Evolutionary conservation across 2,797 vertebrate species (phyloP).

Genomic region (Pachyuromys duprasi): DNA sequence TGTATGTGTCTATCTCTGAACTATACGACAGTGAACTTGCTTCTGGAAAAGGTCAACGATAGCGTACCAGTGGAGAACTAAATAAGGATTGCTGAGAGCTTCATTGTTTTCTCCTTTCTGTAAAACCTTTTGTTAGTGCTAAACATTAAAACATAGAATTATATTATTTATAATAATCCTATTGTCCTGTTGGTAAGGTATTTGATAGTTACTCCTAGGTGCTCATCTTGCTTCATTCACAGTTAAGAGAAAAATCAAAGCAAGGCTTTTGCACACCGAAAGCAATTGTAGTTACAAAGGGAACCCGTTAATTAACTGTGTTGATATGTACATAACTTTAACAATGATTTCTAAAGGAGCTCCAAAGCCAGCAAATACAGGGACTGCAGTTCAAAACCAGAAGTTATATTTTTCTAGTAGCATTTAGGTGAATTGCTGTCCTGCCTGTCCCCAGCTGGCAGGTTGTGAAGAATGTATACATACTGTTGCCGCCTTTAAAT

Average conservation of each 20-base stretch:
- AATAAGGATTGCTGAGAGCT: background rate
- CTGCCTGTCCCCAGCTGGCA: background rate
- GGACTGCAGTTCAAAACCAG: background rate
- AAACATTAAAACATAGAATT: background rate
- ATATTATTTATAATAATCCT: background rate
- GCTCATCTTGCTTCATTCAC: slow-evolving; percentile 19
- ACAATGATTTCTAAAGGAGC: slow-evolving; percentile 13
- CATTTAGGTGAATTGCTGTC: background rate
- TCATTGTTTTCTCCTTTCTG: background rate
- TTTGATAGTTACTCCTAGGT: slow-evolving; percentile 3
- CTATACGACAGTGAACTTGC: background rate
- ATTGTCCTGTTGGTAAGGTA: background rate
- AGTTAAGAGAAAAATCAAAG: slow-evolving; percentile 21
- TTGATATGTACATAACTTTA: background rate
- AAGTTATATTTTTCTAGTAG: slow-evolving; percentile 32
- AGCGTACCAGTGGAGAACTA: background rate
- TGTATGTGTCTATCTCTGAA: background rate
- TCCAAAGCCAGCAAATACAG: background rate
- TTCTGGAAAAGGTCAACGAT: background rate
- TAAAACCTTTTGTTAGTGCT: background rate
- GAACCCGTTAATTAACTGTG: background rate
- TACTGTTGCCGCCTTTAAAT: background rate
- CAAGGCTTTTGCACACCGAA: background rate
- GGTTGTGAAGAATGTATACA: background rate
- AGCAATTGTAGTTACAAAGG: background rate